These are phyloP conservation scores for Myiozetetes cayanensis DNA, from an alignment of 2,113 vertebrate species.

Conservation along the genomic window DNA sequence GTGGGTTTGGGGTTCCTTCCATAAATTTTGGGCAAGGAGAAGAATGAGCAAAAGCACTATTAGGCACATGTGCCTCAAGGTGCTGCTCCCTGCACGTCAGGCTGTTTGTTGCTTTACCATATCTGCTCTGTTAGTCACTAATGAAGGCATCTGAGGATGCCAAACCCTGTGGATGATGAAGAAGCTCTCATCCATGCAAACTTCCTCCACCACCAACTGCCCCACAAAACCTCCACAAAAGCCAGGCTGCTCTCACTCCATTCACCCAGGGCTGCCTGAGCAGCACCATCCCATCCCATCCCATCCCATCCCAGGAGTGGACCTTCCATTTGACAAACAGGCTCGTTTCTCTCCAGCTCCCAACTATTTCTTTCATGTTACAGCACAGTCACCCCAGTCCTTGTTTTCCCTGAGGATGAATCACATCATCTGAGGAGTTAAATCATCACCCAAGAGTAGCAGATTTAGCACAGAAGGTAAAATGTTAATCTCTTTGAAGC, in stretches of 20 bases:
- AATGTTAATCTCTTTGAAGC: conserved; percentile 38
- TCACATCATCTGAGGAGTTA: neutral
- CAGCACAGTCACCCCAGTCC: neutral
- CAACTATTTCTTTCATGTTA: neutral
- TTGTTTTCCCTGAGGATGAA: conserved; percentile 37
- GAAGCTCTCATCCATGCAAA: neutral
- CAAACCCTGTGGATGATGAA: neutral
- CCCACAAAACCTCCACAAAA: neutral
- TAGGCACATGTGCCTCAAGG: neutral
- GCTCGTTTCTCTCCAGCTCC: neutral
- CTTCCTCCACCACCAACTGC: neutral
- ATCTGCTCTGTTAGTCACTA: conserved; percentile 1
- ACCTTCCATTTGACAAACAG: neutral
- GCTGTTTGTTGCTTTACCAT: fast-evolving
- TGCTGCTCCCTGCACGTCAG: neutral
- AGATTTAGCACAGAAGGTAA: conserved; percentile 29
- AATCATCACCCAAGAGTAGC: conserved; percentile 21
- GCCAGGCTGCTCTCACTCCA: neutral
- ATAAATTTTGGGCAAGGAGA: neutral
- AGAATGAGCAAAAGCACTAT: neutral
- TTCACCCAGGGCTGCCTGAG: neutral
- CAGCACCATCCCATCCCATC: neutral
- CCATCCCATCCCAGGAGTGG: neutral
- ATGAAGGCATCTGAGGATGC: neutral
- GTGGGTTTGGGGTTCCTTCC: neutral